Conservation (phyloP, 2,888 invertebrate genomes). For the Enchytraeus crypticus region DNA sequence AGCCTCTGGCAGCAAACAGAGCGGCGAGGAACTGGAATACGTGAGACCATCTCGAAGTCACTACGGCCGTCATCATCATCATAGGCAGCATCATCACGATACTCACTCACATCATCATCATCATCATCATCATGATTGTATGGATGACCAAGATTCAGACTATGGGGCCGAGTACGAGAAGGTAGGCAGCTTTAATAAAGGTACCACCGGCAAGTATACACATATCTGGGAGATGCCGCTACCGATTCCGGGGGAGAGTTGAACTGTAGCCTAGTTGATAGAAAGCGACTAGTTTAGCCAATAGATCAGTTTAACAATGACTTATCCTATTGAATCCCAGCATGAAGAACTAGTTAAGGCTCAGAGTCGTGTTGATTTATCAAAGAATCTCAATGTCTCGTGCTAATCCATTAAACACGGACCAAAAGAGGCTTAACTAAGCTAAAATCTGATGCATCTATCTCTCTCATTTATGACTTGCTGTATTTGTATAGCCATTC, state of each 20-base stretch:
- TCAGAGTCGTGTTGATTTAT: too few relatives aligned
- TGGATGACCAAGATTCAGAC: conserved; percentile 7
- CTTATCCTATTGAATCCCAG: too few relatives aligned
- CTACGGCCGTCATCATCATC: conserved; percentile 9
- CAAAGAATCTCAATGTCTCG: too few relatives aligned
- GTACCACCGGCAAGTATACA: conserved; percentile 9
- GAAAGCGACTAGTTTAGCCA: too few relatives aligned
- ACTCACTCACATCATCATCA: conserved; percentile 1
- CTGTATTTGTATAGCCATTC: too few relatives aligned
- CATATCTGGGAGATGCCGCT: conserved; percentile 21
- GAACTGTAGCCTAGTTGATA: too few relatives aligned
- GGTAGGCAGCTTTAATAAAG: conserved; percentile 9
- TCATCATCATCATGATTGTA: background rate
- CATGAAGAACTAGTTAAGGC: too few relatives aligned
- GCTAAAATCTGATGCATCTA: too few relatives aligned
- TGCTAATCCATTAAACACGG: too few relatives aligned
- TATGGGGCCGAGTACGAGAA: conserved; percentile 17
- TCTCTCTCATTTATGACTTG: too few relatives aligned
- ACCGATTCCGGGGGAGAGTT: conserved; percentile 16
- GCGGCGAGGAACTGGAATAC: conserved; percentile 1
- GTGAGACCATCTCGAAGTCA: conserved; percentile 4
- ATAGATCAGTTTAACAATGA: too few relatives aligned
- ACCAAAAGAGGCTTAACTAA: too few relatives aligned
- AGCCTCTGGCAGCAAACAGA: background rate
- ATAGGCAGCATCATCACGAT: conserved; percentile 6